phyloP scores from a whole-genome alignment of 2,888 invertebrate species.

The Tenthredo mesomela region DNA sequence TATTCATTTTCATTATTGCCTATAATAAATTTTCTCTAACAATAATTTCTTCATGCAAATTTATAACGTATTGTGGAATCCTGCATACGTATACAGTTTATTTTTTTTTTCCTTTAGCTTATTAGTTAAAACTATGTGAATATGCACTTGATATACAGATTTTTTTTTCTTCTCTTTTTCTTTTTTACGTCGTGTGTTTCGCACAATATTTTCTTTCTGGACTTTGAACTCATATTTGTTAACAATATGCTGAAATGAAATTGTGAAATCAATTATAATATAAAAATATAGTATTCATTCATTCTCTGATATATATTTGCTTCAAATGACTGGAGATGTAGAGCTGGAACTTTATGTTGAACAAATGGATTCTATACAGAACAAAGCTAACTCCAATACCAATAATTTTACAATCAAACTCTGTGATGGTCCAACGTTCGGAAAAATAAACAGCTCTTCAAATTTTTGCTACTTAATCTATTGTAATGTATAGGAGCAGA shows the following conservation, averaged over 20 bases:
- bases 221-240: slow-evolving; percentile 9
- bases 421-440: background rate
- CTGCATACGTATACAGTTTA: slow-evolving; percentile 20
- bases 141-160: slow-evolving; percentile 44
- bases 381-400: background rate
- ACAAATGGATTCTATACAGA: background rate
- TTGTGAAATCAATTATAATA: background rate
- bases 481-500: too few species aligned
- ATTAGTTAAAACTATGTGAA: slow-evolving; percentile 32
- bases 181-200: background rate
- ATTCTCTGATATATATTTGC: background rate
- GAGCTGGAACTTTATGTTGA: background rate
- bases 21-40: slow-evolving; percentile 18
- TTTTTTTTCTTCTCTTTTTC: background rate
- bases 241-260: slow-evolving; percentile 28
- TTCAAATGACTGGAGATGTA: background rate
- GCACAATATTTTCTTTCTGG: background rate
- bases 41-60: slow-evolving; percentile 39
- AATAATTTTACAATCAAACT: background rate
- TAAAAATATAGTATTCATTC: background rate
- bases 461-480: too few species aligned
- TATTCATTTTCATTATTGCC: slow-evolving; percentile 37
- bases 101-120: slow-evolving; percentile 20
- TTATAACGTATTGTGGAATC: slow-evolving; percentile 45
- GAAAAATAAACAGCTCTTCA: background rate